Conservation (phyloP, 2,113 vertebrate species). For the Leuciscus idus region DNA sequence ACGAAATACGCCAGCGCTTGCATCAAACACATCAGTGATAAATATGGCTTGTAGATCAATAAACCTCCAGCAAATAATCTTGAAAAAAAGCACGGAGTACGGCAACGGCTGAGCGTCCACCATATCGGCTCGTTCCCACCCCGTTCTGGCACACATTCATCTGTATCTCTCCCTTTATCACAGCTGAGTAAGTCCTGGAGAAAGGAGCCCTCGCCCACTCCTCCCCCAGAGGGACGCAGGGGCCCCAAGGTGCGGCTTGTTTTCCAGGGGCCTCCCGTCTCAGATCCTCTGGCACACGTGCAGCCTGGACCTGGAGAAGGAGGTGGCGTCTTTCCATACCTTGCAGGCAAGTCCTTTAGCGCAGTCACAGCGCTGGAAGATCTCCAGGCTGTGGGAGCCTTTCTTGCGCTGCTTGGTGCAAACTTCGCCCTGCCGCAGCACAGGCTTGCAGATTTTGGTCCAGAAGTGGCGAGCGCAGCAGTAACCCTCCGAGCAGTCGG, state of each 20-base stretch:
- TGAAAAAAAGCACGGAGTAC: not conserved
- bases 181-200: conserved; percentile 44
- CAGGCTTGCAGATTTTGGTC: conserved; percentile 91
- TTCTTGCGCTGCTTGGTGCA: conserved; percentile 86
- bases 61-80: not conserved
- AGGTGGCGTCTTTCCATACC: conserved; percentile 97
- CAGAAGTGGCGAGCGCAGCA: conserved; percentile 91
- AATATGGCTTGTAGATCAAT: conserved; percentile 38
- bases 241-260: conserved; percentile 33
- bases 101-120: not conserved
- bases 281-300: conserved; percentile 96
- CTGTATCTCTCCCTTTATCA: conserved; percentile 45
- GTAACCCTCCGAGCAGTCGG: conserved; percentile 80
- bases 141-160: conserved; percentile 42
- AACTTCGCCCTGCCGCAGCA: conserved; percentile 86
- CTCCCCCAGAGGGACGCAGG: conserved; percentile 36
- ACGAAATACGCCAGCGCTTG: not conserved
- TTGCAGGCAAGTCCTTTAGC: conserved; percentile 95
- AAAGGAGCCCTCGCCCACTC: not conserved
- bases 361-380: conserved; percentile 88
- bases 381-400: conserved; percentile 83
- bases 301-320: conserved; percentile 94
- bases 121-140: not conserved
- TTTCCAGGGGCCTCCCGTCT: conserved; percentile 55
- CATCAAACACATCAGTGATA: not conserved